Base-by-base conservation (phyloP, 1,140 invertebrate genomes). In the Vanessa tameamea region DNA sequence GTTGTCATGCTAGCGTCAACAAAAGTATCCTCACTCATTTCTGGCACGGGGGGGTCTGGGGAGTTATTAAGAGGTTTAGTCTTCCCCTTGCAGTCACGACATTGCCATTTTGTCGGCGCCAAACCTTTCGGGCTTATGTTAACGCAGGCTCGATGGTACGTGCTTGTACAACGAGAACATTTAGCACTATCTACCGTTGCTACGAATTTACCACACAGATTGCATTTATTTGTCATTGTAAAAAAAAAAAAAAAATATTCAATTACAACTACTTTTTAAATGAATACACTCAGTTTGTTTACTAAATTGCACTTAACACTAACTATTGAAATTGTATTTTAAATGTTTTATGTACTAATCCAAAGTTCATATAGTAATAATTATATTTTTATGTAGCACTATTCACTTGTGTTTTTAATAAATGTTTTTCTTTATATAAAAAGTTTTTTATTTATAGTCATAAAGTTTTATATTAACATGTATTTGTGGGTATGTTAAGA, bases 101-200 rank as follows among this genome's bases (percentile, higher is more conserved):
- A 51, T 51, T 51, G 50, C 50, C 50, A 51, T 51, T 51, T 51
- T 51, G 50, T 51, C 14, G 50, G 50, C 50, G 50, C 13, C 50
- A 51, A 61, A 61, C 57, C 57, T 61, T 61, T 61, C 57, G 57
- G 57, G 57, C 57, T 61, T 61, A 61, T 61, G 57, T 61, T 61
- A 61, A 61, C 20, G 20, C 57, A 61, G 14, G 23, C 57, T 15
- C 57, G 57, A 61, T n/a, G 57, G 31, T 61, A 61, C 57, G 57
- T 61, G 31, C 57, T 61, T 61, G 16, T 26, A 61, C 57, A 61
- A 14, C 50, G 50, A 15, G 50, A 51, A n/a, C 50, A 51, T 61
- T 61, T 61, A 61, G 57, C 57, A 61, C 20, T 61, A 61, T 61
- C 57, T 37, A 61, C 57, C 57, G 7, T 31, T 61, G 57, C 57